Percentiles rank a stretch among this genome's conserved stretches.
Evolutionary conservation across 2,113 vertebrate genomes (phyloP).

Genomic region (Spizaetus ornatus): DNA sequence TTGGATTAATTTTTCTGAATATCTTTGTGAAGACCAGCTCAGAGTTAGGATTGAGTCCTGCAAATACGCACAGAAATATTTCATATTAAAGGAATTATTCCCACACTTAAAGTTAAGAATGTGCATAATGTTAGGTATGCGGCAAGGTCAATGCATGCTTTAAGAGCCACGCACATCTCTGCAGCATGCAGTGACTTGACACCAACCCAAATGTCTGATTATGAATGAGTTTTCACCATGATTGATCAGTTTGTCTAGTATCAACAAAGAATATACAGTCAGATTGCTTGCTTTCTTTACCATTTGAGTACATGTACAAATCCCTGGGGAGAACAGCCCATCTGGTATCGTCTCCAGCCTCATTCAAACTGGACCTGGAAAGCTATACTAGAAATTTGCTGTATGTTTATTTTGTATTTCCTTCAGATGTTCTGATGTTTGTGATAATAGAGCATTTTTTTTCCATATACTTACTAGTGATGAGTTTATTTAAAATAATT

Average conservation of each 20-base stretch:
- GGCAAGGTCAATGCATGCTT: not conserved
- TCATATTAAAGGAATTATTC: constrained; percentile 8
- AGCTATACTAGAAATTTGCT: not conserved
- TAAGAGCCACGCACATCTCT: not conserved
- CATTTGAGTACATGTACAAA: not conserved
- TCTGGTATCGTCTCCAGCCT: not conserved
- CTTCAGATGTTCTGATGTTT: not conserved
- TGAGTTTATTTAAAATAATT: not conserved
- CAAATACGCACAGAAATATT: not conserved
- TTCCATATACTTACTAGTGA: not conserved
- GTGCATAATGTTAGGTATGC: not conserved
- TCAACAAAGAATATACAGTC: not conserved
- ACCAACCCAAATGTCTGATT: not conserved
- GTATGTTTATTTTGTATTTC: not conserved
- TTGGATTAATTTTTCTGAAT: constrained; percentile 50
- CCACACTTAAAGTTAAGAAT: not conserved
- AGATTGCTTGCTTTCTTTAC: not conserved
- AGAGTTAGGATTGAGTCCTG: not conserved
- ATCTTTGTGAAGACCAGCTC: constrained; percentile 16
- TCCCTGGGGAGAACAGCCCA: not conserved
- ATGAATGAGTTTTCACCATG: not conserved
- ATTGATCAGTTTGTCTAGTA: not conserved
- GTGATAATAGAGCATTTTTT: not conserved
- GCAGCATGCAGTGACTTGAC: not conserved
- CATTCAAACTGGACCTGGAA: not conserved